These are phyloP conservation scores for Brachystomella parvula DNA, from an alignment of 1,140 invertebrate genomes.

Conservation along the genomic window DNA sequence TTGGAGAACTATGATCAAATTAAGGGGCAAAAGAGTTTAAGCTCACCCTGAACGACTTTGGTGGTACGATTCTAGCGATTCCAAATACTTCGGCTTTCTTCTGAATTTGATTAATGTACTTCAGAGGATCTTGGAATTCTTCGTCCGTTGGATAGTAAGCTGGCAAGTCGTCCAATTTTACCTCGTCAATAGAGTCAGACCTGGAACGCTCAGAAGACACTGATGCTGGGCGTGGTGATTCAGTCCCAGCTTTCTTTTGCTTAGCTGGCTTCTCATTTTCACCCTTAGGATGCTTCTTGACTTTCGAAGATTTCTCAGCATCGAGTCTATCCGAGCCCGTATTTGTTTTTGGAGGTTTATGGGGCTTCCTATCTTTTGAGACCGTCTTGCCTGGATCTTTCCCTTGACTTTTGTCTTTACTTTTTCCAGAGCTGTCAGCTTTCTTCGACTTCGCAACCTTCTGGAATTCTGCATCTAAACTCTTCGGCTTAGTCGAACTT, in stretches of 20 bases:
- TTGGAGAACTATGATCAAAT: conserved; percentile 5
- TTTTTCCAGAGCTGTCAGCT: too few species aligned
- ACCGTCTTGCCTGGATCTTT: not conserved
- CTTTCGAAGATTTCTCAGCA: conserved; percentile 13
- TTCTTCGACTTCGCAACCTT: too few species aligned
- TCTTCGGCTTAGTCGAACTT: too few species aligned
- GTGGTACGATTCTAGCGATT: conserved; percentile 82
- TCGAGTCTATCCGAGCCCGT: conserved; percentile 16
- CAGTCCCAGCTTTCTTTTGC: conserved; percentile 14
- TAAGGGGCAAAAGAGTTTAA: not conserved
- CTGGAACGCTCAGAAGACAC: conserved; percentile 2
- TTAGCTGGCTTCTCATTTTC: conserved; percentile 26
- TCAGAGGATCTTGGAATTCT: conserved; percentile 82
- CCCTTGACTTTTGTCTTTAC: too few species aligned
- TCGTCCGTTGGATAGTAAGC: conserved; percentile 72
- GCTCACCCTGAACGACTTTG: conserved; percentile 65
- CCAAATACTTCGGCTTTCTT: conserved; percentile 71
- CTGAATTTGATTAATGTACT: conserved; percentile 78
- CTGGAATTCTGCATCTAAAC: too few species aligned
- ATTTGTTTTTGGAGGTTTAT: not conserved
- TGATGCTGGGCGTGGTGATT: conserved; percentile 8
- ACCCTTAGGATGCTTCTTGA: conserved; percentile 20
- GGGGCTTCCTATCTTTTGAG: too few species aligned
- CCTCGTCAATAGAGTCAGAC: not conserved
- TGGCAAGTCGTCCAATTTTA: conserved; percentile 58